Evolutionary conservation across 1,140 invertebrate genomes (phyloP), one percentile per base, ranked within the genome.

Genomic region (Ruditapes philippinarum): DNA sequence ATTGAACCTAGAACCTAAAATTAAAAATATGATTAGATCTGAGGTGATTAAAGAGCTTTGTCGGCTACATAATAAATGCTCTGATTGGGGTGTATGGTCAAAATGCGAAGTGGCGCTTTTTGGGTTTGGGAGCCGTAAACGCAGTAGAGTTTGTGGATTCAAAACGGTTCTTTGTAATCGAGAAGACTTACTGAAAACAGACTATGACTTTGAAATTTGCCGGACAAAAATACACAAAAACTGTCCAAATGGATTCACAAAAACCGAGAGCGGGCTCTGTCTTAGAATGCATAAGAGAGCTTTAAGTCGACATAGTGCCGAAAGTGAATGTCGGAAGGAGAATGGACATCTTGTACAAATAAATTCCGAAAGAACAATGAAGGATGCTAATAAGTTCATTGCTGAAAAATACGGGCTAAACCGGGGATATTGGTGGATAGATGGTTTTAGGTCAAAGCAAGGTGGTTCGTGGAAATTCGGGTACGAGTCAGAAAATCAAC

Each of bases 311-410:
- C 40, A 74, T 14, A 12, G 25, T 49, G 70, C 70, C 22, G 70
- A 74, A n/a, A 25, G 2, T 22, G 25, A 5, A 25, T 74, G 70
- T 74, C 70, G n/a, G 9, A 28, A 12, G 4, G 70, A 74, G 25
- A n/a, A n/a, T 22, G 70, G 70, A 40, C 70, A 74, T 74, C 70
- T 74, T 45, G 70, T 45, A 12, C 45, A 74, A 11, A 25, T 74
- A 9, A 40, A 74, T 14, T 42, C 38, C 12, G 36, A 12, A n/a
- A n/a, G 2, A 2, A 45, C 36, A 49, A 17, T 40, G 1, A 22
- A 74, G 14, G 70, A 74, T 14, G 22, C 49, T 0, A 74, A 74
- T n/a, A 17, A 45, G 5, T 33, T 45, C 70, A 40, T 11, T 9
- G 9, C 28, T 5, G 25, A 62, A 19, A 62, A 40, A 49, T 22